Base-by-base conservation (phyloP, 2,797 vertebrate genomes). In the Schizothorax lantsangensis region DNA sequence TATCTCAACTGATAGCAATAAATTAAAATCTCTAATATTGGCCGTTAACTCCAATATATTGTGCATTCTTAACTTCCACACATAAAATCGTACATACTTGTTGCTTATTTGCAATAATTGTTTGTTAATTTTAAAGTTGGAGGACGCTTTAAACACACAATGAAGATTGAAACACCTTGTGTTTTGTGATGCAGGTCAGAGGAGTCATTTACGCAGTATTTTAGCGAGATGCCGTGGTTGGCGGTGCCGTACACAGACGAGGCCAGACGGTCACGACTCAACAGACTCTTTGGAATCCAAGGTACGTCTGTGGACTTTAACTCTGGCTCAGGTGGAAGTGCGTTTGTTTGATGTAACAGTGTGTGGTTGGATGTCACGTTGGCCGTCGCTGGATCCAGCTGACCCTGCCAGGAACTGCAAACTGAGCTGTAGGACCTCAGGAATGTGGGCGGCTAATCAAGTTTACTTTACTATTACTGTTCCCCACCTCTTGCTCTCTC, bases 211-310 rank as follows among this genome's bases (percentile, higher is more conserved):
- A 97, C 97, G 88, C 98, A 99, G 95, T 99, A 99, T 92, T 99
- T 99, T 95, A 98, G 97, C 0, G 98, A 99, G 95, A 99, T 99
- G 98, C 98, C 98, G 11, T 99, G 98, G 98, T 90, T 98, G 17
- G 98, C 98, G 0, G 95, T 99, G 79, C 98, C 98, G 0, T 99
- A 99, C 80, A 92, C 96, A 0, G 98, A 99, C 0, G 98, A 99
- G 90, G 96, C 96, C 89, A 94, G 98, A 8, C 94, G 98, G 86
- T 99, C 98, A 0, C 97, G 97, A 81, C 97, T 99, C 88, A 99
- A 99, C 93, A 96, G 98, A 78, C 97, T 99, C 57, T 99, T 97
- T 0, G 97, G 98, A 88, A 99, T 99, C 91, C 98, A 99, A 98
- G 98, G 98, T 99, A 95, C 83, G 89, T 33, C 17, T 38, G 33